Conservation (phyloP, 2,888 invertebrate species). For the Apoda limacodes region DNA sequence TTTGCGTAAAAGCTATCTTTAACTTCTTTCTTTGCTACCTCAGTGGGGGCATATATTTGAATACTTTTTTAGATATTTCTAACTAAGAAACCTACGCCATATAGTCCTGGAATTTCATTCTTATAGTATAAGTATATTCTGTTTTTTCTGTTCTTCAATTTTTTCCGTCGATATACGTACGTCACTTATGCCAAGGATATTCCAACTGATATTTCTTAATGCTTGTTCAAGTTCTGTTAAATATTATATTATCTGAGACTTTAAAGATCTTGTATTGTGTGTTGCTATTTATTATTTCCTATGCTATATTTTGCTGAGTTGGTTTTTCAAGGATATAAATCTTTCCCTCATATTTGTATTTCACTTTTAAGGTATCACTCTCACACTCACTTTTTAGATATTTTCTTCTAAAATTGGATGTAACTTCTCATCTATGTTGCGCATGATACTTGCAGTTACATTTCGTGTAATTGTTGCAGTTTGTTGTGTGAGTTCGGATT, state of each 20-base stretch:
- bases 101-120: conserved; percentile 10
- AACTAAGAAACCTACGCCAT: conserved; percentile 19
- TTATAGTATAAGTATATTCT: conserved; percentile 15
- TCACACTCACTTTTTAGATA: too few species aligned
- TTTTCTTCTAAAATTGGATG: conserved; percentile 9
- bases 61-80: conserved; percentile 13
- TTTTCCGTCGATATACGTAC: conserved; percentile 13
- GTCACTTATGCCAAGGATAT: conserved; percentile 16
- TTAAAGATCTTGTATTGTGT: conserved; percentile 4
- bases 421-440: conserved; percentile 5
- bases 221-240: conserved; percentile 10
- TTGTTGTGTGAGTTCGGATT: too few species aligned
- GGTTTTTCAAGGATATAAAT: too few species aligned
- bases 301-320: too few species aligned
- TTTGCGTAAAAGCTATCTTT: too few species aligned
- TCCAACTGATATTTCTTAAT: conserved; percentile 13
- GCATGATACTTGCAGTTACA: conserved; percentile 6
- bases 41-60: conserved; percentile 15
- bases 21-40: conserved; percentile 7
- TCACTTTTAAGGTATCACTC: conserved; percentile 6
- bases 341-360: conserved; percentile 4
- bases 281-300: too few species aligned
- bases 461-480: conserved; percentile 5
- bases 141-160: conserved; percentile 16
- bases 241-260: conserved; percentile 3